Base-by-base conservation (phyloP, 2,888 invertebrate genomes). In the Masnerella sp. region DNA sequence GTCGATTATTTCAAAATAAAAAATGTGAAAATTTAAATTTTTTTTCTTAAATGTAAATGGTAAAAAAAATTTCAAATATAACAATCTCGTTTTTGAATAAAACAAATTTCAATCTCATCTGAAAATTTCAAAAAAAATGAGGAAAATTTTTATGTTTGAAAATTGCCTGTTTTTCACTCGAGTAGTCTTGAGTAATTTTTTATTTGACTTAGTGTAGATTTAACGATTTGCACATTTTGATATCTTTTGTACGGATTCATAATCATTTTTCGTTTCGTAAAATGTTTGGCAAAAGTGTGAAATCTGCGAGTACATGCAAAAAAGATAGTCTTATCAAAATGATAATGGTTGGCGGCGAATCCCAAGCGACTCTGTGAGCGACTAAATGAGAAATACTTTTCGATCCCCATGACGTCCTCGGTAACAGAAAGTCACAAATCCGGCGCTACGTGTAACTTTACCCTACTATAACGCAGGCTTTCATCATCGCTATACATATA, bases 351-450 rank as follows among this genome's bases (percentile, higher is more conserved):
- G 9, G 20, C 36, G 54, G 32, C 3, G 62, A 84, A 85, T 85
- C 85, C 82, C 78, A 78, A 80, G 83, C 78, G 82, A 78, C 77
- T 78, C 72, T 83, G 20, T 12, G 82, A 84, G 82, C 84, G 81
- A 78, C 81, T 82, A 85, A 85, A 85, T 85, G 85, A 85, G 84
- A 85, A 85, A 85, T 85, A 85, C 83, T 85, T 85, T 84, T 79
- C 84, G 83, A 85, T 85, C 81, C 79, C 75, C 76, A 71, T 76
- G 78, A 76, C 78, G 71, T 72, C 49, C 74, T 74, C 73, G 62
- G 58, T 70, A 71, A 67, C 65, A 68, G 42, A 49, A 73, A 49
- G 62, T 76, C 75, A 75, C 77, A 77, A 78, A 76, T 73, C 74
- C 74, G 73, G 20, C 36, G 45, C 47, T 61, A 56, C 65, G 54